Evolutionary conservation across 2,113 vertebrate genomes (phyloP).

Genomic region (Onychostoma macrolepis): DNA sequence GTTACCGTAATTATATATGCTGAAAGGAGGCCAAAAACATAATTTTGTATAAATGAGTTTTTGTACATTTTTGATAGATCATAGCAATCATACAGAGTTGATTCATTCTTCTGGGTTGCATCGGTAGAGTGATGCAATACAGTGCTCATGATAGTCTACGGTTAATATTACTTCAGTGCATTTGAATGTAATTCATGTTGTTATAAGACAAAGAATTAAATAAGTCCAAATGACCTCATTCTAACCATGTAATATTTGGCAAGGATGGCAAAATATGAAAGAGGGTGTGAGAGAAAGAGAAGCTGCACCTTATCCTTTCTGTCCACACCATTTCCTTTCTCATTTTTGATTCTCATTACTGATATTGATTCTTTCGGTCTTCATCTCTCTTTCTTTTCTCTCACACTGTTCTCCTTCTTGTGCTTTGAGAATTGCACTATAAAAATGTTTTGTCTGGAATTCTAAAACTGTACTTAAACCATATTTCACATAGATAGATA

Average conservation of each 20-base stretch:
- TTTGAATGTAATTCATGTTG: neutral
- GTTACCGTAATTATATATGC: neutral
- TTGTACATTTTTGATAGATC: neutral
- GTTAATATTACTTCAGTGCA: neutral
- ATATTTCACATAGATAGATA: neutral
- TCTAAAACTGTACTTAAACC: neutral
- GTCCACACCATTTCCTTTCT: slow-evolving; percentile 16
- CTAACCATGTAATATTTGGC: neutral
- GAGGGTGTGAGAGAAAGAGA: neutral
- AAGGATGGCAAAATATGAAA: slow-evolving; percentile 6
- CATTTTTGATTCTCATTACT: slow-evolving; percentile 29
- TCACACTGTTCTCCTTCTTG: neutral
- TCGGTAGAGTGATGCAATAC: neutral
- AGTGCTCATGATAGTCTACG: neutral
- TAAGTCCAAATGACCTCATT: neutral
- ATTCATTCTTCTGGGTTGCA: neutral
- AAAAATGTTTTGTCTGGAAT: neutral
- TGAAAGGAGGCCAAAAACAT: neutral
- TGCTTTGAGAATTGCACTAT: neutral
- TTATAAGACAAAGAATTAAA: neutral
- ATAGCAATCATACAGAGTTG: neutral
- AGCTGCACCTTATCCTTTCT: neutral
- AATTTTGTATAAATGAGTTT: neutral
- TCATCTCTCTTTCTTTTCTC: slow-evolving; percentile 31
- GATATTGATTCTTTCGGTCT: neutral